Conservation (phyloP, 2,797 vertebrate species). For the Ptychadena robeensis region DNA sequence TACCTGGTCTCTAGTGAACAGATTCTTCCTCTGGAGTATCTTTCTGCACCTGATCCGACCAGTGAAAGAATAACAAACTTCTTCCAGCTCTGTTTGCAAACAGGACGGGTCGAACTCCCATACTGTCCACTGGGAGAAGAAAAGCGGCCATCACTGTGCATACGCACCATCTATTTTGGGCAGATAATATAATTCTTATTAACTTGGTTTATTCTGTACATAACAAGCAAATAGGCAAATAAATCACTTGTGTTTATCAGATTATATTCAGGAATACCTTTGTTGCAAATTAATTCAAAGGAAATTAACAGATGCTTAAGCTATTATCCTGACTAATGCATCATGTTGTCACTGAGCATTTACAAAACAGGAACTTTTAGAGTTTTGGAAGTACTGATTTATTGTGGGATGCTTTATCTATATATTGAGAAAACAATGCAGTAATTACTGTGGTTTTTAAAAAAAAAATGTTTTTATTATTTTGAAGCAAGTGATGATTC, state of each 20-base stretch:
- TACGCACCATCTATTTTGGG: background rate
- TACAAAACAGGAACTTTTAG: background rate
- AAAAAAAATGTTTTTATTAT: too few species aligned
- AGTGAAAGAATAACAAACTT: too few species aligned
- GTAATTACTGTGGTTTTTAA: slow-evolving; percentile 6
- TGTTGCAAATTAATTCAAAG: background rate
- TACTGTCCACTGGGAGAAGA: too few species aligned
- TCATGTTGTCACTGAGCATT: background rate
- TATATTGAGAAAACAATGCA: background rate
- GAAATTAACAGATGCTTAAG: background rate
- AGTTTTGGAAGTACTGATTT: background rate
- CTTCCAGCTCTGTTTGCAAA: too few species aligned
- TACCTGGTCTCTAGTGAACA: too few species aligned
- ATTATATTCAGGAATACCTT: background rate
- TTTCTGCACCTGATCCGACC: too few species aligned
- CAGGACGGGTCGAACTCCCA: too few species aligned
- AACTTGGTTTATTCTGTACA: background rate
- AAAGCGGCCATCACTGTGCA: too few species aligned
- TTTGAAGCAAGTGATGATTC: background rate
- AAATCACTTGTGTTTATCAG: background rate
- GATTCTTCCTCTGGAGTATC: too few species aligned
- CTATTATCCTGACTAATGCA: background rate
- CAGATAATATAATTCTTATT: background rate
- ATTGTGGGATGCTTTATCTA: background rate
- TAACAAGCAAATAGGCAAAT: background rate